Evolutionary conservation across 2,113 vertebrate genomes (phyloP), one percentile per base, ranked within the genome.

Genomic region (Etia nguti): DNA sequence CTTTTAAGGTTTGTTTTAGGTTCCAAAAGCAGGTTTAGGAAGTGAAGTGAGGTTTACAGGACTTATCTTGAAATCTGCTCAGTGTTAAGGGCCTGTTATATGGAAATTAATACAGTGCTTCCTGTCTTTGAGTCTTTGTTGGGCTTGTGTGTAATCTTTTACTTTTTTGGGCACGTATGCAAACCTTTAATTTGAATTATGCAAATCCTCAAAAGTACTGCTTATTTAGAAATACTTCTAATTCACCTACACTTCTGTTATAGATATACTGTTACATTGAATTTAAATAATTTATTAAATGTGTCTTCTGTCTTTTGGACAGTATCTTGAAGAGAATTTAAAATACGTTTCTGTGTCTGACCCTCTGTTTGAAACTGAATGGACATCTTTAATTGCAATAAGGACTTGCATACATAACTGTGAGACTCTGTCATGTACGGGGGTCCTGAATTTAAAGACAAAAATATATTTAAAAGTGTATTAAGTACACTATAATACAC

Each of bases 1-100:
- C 93, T 90, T 93, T 88, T 89, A 92, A 83, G 92, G 59, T 89
- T 91, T 92, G 93, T 89, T 90, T 94, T 87, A 55, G 60, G 56
- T 80, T 77, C 20, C 57, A 26, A 31, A 62, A 20, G 29, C 24
- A 5, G 18, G 31, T 84, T 82, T 43, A 94, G 90, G 87, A 91
- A 93, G 92, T 89, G 85, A 83, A 10, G 57, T 62, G 8, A 82
- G 22, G 13, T 87, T 93, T 93, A 84, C 26, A 73, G 60, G 86
- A 70, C 60, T 81, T 79, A 56, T 82, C 79, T 60, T 75, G 4
- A 80, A 88, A 88, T 88, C 89, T 91, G 89, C 20, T 89, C 56
- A 81, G 6, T 85, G 83, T 92, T 80, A 3, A 59, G 38, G 24
- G 31, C 6, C 13, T 31, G 13, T 82, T 73, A 29, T 46, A 20